Percentiles rank a stretch among this genome's conserved stretches.
phyloP scores from a whole-genome alignment of 2,113 vertebrate genomes.

The Anhinga anhinga region DNA sequence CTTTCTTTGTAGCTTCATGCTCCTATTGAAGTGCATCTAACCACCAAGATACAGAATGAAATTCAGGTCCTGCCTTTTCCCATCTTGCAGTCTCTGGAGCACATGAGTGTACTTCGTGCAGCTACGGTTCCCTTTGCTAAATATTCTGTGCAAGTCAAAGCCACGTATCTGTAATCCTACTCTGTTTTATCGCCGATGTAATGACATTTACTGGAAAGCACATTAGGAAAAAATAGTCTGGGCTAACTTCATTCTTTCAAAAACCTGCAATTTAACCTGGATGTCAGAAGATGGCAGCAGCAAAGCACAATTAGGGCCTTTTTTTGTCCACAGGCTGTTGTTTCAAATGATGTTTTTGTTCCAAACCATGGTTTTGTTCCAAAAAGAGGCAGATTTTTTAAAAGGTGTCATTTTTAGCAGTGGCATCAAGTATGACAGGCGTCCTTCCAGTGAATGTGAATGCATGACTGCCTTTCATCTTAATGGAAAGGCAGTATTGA shows the following conservation, averaged over 20 bases:
- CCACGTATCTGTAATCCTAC: background rate
- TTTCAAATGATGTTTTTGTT: background rate
- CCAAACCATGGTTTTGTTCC: background rate
- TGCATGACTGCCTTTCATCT: background rate
- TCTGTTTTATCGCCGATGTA: background rate
- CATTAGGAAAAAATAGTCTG: background rate
- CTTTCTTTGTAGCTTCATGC: background rate
- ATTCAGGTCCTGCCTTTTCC: background rate
- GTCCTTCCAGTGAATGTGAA: background rate
- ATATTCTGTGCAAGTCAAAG: background rate
- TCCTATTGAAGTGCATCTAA: background rate
- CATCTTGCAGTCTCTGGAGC: background rate
- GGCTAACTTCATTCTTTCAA: background rate
- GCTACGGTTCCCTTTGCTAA: background rate
- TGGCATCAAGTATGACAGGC: background rate
- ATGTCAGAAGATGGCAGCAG: constrained; percentile 67
- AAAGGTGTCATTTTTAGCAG: background rate
- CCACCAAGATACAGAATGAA: background rate
- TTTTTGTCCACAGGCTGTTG: background rate
- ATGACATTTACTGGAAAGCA: background rate
- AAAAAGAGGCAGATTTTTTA: background rate
- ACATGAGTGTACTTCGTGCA: background rate
- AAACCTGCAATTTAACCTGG: background rate
- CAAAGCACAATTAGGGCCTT: background rate
- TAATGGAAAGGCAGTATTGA: background rate